phyloP scores from a whole-genome alignment of 2,888 invertebrate genomes.

The Liodrosophila aerea region DNA sequence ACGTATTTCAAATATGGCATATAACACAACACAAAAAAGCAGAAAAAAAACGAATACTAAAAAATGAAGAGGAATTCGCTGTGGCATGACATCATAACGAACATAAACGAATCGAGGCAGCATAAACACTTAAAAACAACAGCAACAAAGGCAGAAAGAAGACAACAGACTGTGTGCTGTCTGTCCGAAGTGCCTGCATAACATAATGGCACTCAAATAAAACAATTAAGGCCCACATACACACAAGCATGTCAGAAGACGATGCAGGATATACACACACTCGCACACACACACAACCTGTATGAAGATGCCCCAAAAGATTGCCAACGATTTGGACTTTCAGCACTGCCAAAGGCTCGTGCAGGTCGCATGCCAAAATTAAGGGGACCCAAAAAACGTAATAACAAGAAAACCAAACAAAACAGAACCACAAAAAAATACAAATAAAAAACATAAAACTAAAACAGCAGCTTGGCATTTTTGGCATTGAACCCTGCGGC shows the following conservation, averaged over 20 bases:
- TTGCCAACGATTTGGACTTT: conserved; percentile 68
- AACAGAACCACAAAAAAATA: conserved; percentile 18
- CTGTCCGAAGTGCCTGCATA: conserved; percentile 63
- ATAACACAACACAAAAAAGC: conserved; percentile 23
- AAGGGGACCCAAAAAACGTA: conserved; percentile 30
- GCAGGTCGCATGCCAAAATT: conserved; percentile 79
- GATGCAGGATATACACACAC: conserved; percentile 61
- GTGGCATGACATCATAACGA: conserved; percentile 72
- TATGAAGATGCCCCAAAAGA: conserved; percentile 64
- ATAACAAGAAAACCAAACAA: conserved; percentile 22
- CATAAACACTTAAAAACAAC: conserved; percentile 52
- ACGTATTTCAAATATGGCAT: conserved; percentile 50
- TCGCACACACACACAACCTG: conserved; percentile 32
- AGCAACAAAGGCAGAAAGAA: conserved; percentile 19
- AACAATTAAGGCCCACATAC: conserved; percentile 74
- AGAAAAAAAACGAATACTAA: conserved; percentile 19
- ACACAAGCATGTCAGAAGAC: conserved; percentile 64
- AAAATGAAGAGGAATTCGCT: conserved; percentile 65
- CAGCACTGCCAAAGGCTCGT: conserved; percentile 65
- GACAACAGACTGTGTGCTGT: conserved; percentile 12
- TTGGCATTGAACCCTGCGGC: conserved; percentile 78
- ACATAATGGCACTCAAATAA: conserved; percentile 75
- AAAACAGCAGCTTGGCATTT: conserved; percentile 61
- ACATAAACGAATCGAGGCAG: conserved; percentile 58
- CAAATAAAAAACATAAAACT: conserved; percentile 9